Base-by-base conservation (phyloP, 2,888 invertebrate species). In the Cosmorhoe ocellata region DNA sequence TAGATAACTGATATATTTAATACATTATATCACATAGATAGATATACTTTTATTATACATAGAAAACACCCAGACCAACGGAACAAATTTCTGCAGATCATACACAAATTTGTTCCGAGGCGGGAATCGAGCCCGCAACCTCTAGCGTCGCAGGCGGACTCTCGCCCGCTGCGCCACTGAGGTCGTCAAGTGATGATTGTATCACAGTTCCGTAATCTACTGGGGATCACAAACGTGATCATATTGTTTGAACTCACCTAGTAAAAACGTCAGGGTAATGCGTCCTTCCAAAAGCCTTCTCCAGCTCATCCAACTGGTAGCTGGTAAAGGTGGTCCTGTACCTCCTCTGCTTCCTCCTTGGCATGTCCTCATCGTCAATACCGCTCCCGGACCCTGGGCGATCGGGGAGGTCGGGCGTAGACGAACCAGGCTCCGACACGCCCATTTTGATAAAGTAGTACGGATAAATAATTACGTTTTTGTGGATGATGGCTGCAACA, bases 191-290 rank as follows among this genome's bases (percentile, higher is more conserved):
- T n/a, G n/a, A n/a, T n/a, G n/a, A n/a, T n/a, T n/a, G n/a, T n/a
- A n/a, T n/a, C n/a, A n/a, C n/a, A n/a, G n/a, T n/a, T n/a, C n/a
- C n/a, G n/a, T n/a, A n/a, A n/a, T n/a, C n/a, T n/a, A n/a, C n/a
- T n/a, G n/a, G n/a, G n/a, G n/a, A n/a, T n/a, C n/a, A n/a, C n/a
- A n/a, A n/a, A n/a, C n/a, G 18, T 4, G 3, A 4, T 18, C 12
- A 32, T 10, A 9, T 30, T 34, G n/a, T 27, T 31, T n/a, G 8
- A 2, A 10, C 85, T 82, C 76, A 97, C 97, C 97, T 95, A 27
- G 98, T 98, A 88, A 99, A 99, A 4, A 99, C 98, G 84, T 99
- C 99, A 34, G 98, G 99, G 82, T 99, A 99, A 84, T 99, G 99
- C 5, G 99, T 98, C 76, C 98, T 94, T n/a, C 98, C 96, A 80